phyloP scores from a whole-genome alignment of 2,797 vertebrate species.

The Natrix natrix region DNA sequence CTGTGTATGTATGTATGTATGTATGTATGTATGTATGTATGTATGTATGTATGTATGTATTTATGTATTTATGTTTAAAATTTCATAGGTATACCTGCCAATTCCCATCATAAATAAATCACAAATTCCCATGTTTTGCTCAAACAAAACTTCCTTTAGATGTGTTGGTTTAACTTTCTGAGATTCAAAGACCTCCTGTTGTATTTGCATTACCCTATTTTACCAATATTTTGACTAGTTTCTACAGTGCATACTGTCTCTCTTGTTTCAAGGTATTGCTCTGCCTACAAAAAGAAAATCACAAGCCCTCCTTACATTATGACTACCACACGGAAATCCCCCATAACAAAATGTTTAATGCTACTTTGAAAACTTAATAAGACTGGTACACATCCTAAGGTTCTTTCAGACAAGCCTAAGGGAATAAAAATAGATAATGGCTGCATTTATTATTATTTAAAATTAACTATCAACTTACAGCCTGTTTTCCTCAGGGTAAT shows the following conservation, averaged over 20 bases:
- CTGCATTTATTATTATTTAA: not conserved
- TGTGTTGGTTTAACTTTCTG: not conserved
- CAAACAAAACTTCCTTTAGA: not conserved
- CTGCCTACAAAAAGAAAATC: not conserved
- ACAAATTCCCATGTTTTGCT: not conserved
- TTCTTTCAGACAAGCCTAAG: not conserved
- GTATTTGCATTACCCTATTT: not conserved
- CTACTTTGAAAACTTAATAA: conserved; percentile 13
- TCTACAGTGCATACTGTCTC: not conserved
- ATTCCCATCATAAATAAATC: not conserved
- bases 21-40: no score
- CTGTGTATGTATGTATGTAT: no score
- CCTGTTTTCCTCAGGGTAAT: not conserved
- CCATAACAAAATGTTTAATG: not conserved
- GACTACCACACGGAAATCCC: not conserved
- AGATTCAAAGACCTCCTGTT: not conserved
- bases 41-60: no score
- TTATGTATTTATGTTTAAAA: not conserved
- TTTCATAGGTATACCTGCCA: not conserved
- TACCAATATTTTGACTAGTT: not conserved
- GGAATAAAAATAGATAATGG: not conserved
- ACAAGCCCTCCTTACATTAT: not conserved
- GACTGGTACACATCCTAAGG: not conserved
- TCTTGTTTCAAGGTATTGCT: not conserved
- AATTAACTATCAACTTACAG: not conserved